Percentiles rank a stretch among this genome's conserved stretches.
Evolutionary conservation across 2,888 invertebrate genomes (phyloP).

Genomic region (Ochropleura leucogaster): DNA sequence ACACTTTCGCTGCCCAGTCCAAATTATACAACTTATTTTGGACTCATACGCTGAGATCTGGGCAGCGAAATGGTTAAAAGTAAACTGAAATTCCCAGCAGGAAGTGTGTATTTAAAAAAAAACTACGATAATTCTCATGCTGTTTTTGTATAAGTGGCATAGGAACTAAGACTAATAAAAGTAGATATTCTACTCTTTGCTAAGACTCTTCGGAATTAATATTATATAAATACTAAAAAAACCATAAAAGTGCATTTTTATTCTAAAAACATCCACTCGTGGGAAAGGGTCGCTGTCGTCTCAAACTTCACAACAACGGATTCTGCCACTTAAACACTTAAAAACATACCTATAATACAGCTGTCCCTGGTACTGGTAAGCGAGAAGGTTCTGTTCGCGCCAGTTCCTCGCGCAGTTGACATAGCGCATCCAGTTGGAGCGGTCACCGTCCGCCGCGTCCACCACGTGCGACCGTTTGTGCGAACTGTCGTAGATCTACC

Average conservation of each 20-base stretch:
- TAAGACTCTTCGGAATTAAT: too few relatives aligned
- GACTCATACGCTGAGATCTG: too few relatives aligned
- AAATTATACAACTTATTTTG: too few relatives aligned
- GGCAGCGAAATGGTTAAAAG: too few relatives aligned
- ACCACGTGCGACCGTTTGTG: conserved; percentile 68
- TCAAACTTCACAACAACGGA: too few relatives aligned
- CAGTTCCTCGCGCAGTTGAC: conserved; percentile 89
- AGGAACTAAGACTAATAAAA: too few relatives aligned
- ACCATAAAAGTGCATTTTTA: not conserved
- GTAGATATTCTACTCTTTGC: too few relatives aligned
- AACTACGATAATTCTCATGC: too few relatives aligned
- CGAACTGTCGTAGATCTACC: conserved; percentile 52
- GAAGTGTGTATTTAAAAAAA: too few relatives aligned
- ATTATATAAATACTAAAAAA: not conserved
- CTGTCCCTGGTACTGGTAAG: conserved; percentile 89
- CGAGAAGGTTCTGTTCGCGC: conserved; percentile 90
- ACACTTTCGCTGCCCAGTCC: too few relatives aligned
- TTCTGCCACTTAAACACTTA: not conserved
- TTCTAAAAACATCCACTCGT: not conserved
- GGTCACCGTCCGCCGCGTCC: conserved; percentile 82
- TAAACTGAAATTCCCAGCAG: too few relatives aligned
- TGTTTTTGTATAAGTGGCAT: too few relatives aligned
- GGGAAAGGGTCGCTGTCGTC: not conserved
- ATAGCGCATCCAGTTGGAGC: conserved; percentile 91
- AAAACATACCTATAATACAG: conserved; percentile 81